Evolutionary conservation across 2,113 vertebrate genomes (phyloP), one percentile per base, ranked within the genome.

Genomic region (Otis tarda): DNA sequence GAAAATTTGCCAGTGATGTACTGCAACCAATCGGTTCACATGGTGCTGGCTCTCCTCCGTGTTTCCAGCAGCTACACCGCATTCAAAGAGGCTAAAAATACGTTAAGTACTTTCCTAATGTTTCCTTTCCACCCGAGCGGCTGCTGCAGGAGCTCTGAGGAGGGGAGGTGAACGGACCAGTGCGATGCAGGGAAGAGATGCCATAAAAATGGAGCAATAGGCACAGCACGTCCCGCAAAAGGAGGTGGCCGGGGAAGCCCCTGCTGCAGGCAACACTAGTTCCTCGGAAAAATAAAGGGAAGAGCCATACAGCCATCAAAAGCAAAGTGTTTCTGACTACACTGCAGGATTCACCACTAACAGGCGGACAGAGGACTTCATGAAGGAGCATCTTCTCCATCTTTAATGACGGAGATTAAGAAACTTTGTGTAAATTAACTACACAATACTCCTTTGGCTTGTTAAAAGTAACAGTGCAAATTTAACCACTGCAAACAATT

Each of bases 71-170:
- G 90, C 94, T 70, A 91, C 93, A 69, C 77, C 92, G 76, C 84
- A 79, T 57, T 93, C 88, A 9, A 24, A 69, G 85, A 85, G 75
- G 90, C 90, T 96, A 96, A 96, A 95, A 96, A 97, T 96, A 96
- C 47, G 95, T 69, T 37, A 65, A 96, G 79, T 67, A 77, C 90
- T 94, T 90, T 73, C 93, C 90, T 90, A 52, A 63, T 52, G 87
- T 77, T 88, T 83, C 87, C 79, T 91, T 94, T 95, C 89, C 53
- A 94, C 69, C 37, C 3, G 0, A 83, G 67, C 0, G 4, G 67
- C n/a, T 47, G 52, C 70, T 60, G 91, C 81, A 47, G 78, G 37
- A 85, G 79, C 68, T 77, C 55, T 0, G 7, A 74, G 61, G 78
- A 84, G 45, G 24, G 53, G 55, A 93, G 84, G 77, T 50, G 81